phyloP scores from a whole-genome alignment of 2,888 invertebrate species.

The Hirudinaria manillensis region DNA sequence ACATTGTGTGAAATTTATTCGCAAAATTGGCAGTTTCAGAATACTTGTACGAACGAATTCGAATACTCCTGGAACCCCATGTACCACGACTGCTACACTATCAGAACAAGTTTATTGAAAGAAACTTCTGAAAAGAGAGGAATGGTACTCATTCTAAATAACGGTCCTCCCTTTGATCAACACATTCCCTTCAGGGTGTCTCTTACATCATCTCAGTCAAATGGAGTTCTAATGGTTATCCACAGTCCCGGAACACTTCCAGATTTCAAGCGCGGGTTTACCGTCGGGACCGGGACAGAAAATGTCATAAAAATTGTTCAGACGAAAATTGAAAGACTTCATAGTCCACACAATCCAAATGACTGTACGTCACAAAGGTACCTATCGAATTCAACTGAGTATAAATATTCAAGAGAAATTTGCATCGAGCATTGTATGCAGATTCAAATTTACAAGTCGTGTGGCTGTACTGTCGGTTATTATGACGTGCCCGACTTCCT shows the following conservation, averaged over 20 bases:
- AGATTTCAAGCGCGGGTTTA: slow-evolving; percentile 12
- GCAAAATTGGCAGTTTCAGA: background rate
- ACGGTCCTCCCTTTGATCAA: background rate
- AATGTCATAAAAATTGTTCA: background rate
- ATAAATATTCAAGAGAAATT: background rate
- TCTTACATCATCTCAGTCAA: slow-evolving; percentile 5
- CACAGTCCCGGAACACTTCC: slow-evolving; percentile 13
- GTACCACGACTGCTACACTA: slow-evolving; percentile 16
- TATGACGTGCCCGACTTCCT: background rate
- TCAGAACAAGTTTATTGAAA: background rate
- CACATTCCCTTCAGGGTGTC: background rate
- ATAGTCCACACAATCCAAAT: slow-evolving; percentile 1
- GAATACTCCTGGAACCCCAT: background rate
- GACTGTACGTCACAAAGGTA: background rate
- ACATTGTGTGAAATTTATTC: background rate
- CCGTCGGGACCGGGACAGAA: slow-evolving; percentile 19
- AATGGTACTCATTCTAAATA: slow-evolving; percentile 14
- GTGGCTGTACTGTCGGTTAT: background rate
- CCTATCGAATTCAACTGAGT: background rate
- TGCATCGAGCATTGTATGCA: slow-evolving; percentile 12
- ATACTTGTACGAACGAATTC: background rate
- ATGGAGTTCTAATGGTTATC: background rate
- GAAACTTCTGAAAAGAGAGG: background rate
- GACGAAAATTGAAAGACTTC: background rate
- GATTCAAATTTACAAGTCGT: background rate